Evolutionary conservation across 2,888 invertebrate species (phyloP), one percentile per base, ranked within the genome.

Genomic region (Trachelus stipa): DNA sequence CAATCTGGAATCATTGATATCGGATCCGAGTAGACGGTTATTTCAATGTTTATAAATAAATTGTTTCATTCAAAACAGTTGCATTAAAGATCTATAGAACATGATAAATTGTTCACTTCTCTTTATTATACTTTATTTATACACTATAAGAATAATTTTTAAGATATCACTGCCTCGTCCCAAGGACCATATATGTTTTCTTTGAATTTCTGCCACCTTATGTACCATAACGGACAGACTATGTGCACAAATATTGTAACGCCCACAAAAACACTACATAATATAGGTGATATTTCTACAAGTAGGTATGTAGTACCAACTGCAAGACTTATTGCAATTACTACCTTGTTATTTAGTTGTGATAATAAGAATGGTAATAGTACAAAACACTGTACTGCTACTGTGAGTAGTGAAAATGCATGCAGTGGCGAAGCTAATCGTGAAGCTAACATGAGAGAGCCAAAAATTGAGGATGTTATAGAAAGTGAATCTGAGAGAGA

Each of bases 111-210:
- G 56, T 56, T 56, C 9, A 56, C 23, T 56, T 56, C 9, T 23
- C 56, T 9, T 56, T 56, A 23, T 56, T 23, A 56, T 56, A 9
- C 23, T n/a, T n/a, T n/a, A 56, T 56, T 56, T 56, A 56, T 56
- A 56, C 6, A 23, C 6, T 30, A 30, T 30, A 34, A 71, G 30
- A 71, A 34, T 12, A 34, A 71, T 6, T 34, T 33, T 76, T n/a
- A 76, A 69, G 37, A 81, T 76, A 91, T 89, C 6, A 97, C 92
- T 15, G 99, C 99, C 90, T 99, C 99, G 91, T 99, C 99, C 99
- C 99, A 99, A 0, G 99, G 99, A 0, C 99, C 99, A 91, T 98
- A 96, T 81, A 98, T 98, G 91, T 98, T 99, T 87, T 96, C 95
- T 88, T 97, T 98, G 89, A 95, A 95, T 68, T 93, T 94, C 88